Evolutionary conservation across 2,113 vertebrate genomes (phyloP), one percentile per base, ranked within the genome.

Genomic region (Cricetomys ansorgei): DNA sequence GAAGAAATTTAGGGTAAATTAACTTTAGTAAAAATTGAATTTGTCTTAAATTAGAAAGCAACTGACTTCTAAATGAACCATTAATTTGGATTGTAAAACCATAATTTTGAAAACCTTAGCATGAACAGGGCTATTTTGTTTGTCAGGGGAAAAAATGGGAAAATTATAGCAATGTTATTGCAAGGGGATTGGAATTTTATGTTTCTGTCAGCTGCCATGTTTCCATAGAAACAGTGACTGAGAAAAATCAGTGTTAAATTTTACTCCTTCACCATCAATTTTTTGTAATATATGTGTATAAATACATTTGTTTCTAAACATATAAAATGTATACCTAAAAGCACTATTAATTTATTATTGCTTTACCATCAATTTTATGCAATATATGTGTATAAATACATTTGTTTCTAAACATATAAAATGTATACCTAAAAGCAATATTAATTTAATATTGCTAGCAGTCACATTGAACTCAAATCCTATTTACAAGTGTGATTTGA

Each of bases 181-280:
- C 55, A 94, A 91, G 81, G 4, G 25, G 77, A 34, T 77, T 81
- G n/a, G 50, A 81, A 91, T 90, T 94, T 93, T 94, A 34, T 92
- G 87, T 70, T 96, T 94, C 84, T 94, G 43, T 89, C 73, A 89
- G 21, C 67, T 89, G 48, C 83, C 45, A 59, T 8, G 57, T 95
- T 97, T 95, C 94, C 89, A 95, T 97, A 93, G 96, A 92, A 96
- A 96, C 50, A 0, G 62, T 84, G 79, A 48, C 86, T 83, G 29
- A 94, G 79, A 79, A 91, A 34, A 93, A 94, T 73, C 34, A 67
- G 3, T 31, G 45, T 81, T 73, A 72, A 92, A 83, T 87, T 96
- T 92, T 95, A 17, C 23, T 90, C 34, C 17, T 86, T 69, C 37
- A 43, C 21, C 29, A 23, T 72, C 43, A 85, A 8, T 95, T 55